These are phyloP conservation scores for Sclerodermus sp. DNA, from an alignment of 2,888 invertebrate genomes.

Conservation along the genomic window DNA sequence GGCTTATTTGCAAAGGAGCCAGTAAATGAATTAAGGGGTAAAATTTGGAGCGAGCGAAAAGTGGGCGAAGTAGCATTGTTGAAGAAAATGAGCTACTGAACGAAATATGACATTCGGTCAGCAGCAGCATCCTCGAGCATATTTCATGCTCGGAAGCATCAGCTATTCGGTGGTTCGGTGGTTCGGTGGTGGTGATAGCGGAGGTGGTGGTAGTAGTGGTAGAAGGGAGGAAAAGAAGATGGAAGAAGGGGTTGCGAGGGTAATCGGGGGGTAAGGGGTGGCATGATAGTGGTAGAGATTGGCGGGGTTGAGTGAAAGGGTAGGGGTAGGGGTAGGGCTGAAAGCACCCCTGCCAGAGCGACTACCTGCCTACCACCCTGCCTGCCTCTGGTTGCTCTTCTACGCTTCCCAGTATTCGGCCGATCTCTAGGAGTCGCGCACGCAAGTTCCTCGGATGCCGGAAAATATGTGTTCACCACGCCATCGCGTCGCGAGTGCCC, in stretches of 20 bases:
- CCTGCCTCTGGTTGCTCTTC: constrained; percentile 34
- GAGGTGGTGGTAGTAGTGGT: background rate
- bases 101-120: too few species aligned
- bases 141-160: too few species aligned
- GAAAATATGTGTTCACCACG: constrained; percentile 19
- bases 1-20: too few species aligned
- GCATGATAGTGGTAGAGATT: background rate
- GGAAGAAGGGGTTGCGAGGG: constrained; percentile 3
- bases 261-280: background rate
- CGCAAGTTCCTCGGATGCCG: constrained; percentile 23
- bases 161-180: background rate
- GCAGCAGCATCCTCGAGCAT: too few species aligned
- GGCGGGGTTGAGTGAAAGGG: background rate
- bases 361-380: constrained; percentile 39
- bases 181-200: background rate
- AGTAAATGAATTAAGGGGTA: too few species aligned
- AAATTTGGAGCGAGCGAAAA: too few species aligned
- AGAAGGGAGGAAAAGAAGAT: background rate
- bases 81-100: too few species aligned
- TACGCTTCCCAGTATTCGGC: constrained; percentile 41
- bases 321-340: constrained; percentile 34
- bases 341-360: constrained; percentile 41
- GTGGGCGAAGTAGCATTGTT: too few species aligned
- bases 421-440: constrained; percentile 32
- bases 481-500: constrained; percentile 5